Conservation (phyloP, 1,140 invertebrate species). For the Drosophila baimaii region DNA sequence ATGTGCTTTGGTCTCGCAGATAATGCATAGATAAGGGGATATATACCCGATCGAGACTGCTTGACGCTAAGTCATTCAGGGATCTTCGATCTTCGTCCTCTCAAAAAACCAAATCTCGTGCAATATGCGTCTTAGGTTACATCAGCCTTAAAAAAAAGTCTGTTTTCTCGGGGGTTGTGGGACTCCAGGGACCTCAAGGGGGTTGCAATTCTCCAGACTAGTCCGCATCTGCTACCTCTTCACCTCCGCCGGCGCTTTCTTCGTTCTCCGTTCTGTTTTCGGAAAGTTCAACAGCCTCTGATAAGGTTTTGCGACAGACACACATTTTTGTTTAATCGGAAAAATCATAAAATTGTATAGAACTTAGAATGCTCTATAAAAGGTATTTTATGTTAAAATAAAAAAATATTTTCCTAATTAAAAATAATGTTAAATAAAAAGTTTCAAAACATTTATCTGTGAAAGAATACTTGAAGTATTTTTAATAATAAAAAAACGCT, state of each 20-base stretch:
- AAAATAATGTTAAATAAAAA: too few relatives aligned
- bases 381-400: too few relatives aligned
- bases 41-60: conserved; percentile 39
- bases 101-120: conserved; percentile 1
- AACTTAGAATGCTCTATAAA: not conserved
- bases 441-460: not conserved
- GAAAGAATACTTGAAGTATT: too few relatives aligned
- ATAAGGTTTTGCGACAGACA: conserved; percentile 44
- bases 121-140: conserved; percentile 39
- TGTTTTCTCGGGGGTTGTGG: conserved; percentile 7
- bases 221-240: conserved; percentile 7
- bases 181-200: not conserved
- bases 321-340: conserved; percentile 5
- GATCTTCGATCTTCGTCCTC: conserved; percentile 38
- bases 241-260: not conserved
- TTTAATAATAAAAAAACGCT: too few relatives aligned
- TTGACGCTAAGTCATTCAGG: conserved; percentile 50
- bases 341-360: not conserved
- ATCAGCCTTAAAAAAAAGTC: conserved; percentile 19
- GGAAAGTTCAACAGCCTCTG: conserved; percentile 45
- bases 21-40: conserved; percentile 43
- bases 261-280: not conserved
- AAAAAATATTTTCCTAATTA: not conserved
- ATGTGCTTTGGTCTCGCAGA: conserved; percentile 19
- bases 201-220: conserved; percentile 9